phyloP scores from a whole-genome alignment of 2,797 vertebrate genomes.

The Phoebastria nigripes region DNA sequence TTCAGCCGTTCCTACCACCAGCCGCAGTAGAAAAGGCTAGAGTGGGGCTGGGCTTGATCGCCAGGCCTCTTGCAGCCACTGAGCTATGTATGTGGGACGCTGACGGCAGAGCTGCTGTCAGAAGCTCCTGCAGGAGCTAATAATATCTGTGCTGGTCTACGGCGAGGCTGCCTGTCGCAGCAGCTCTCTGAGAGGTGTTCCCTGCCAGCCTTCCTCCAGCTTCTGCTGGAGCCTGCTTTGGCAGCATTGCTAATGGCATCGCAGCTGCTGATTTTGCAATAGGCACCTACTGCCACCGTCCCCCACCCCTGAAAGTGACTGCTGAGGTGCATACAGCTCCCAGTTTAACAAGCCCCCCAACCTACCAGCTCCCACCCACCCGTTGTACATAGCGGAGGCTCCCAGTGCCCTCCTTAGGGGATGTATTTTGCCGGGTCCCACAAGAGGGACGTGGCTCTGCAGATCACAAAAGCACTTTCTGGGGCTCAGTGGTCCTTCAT shows the following conservation, averaged over 20 bases:
- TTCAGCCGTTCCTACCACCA: neutral
- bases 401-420: neutral
- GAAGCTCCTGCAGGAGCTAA: neutral
- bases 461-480: neutral
- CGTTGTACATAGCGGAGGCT: accelerated
- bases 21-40: accelerated
- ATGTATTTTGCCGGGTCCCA: neutral
- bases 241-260: neutral
- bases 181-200: neutral
- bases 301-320: accelerated
- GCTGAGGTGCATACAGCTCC: neutral
- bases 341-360: neutral
- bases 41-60: accelerated
- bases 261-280: accelerated
- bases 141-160: neutral
- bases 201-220: neutral
- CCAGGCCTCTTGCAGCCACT: neutral
- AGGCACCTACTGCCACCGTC: neutral
- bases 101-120: neutral
- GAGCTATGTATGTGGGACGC: neutral
- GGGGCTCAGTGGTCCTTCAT: neutral
- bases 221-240: neutral
- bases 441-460: neutral
- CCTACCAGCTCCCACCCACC: neutral
- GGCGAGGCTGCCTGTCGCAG: neutral